Conservation (phyloP, 2,113 vertebrate species). For the Ursus arctos region DNA sequence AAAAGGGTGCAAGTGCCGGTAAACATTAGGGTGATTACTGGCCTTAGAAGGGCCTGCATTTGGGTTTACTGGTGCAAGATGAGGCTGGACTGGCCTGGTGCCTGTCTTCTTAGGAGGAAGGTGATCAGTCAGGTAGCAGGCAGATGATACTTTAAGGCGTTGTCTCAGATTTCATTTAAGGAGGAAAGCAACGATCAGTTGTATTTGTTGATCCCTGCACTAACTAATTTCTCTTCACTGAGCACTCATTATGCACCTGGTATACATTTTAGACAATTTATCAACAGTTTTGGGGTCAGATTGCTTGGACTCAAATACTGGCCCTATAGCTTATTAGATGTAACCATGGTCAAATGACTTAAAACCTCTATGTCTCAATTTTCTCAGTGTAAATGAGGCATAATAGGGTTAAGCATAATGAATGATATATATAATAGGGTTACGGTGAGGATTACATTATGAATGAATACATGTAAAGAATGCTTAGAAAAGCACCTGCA, state of each 20-base stretch:
- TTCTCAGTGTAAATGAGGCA: slow-evolving; percentile 46
- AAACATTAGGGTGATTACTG: not conserved
- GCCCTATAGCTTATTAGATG: not conserved
- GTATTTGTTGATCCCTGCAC: not conserved
- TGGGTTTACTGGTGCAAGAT: not conserved
- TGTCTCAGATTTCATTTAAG: not conserved
- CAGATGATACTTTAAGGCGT: not conserved
- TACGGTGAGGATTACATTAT: slow-evolving; percentile 41
- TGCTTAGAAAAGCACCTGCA: not conserved
- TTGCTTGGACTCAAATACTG: not conserved
- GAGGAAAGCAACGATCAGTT: not conserved
- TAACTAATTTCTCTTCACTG: not conserved
- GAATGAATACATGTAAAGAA: slow-evolving; percentile 58
- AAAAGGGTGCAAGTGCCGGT: not conserved
- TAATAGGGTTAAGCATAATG: slow-evolving; percentile 44
- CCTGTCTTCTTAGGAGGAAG: not conserved
- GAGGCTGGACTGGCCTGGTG: not conserved
- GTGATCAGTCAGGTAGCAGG: not conserved
- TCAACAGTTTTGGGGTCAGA: not conserved
- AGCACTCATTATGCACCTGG: not conserved
- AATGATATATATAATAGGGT: slow-evolving; percentile 37
- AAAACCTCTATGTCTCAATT: not conserved
- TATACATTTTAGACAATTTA: not conserved
- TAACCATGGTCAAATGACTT: not conserved
- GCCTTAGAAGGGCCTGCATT: not conserved